Percentiles rank a stretch among this genome's conserved stretches.
Conservation (phyloP, 2,797 vertebrate genomes). For the Tenualosa thibaudeaui region DNA sequence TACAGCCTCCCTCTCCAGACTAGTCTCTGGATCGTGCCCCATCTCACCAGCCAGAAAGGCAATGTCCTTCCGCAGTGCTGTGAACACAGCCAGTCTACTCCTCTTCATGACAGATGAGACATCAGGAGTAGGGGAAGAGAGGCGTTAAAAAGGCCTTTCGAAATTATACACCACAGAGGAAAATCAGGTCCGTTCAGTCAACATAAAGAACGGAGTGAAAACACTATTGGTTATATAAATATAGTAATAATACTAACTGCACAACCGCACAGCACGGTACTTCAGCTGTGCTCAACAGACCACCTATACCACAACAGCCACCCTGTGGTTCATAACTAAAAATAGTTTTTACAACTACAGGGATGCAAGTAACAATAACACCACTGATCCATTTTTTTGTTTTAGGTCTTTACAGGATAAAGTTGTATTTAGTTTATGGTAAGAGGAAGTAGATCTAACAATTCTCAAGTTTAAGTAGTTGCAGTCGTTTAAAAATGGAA, state of each 20-base stretch:
- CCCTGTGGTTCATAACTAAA: neutral
- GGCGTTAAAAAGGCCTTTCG: neutral
- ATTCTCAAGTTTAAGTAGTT: no score
- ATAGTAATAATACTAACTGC: no score
- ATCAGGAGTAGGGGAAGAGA: neutral
- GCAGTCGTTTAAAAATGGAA: no score
- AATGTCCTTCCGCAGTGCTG: constrained; percentile 62
- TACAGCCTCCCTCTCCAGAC: constrained; percentile 65
- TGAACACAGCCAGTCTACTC: constrained; percentile 61
- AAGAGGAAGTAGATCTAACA: no score
- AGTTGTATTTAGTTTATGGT: no score
- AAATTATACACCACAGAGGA: constrained; percentile 17
- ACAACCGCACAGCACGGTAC: no score
- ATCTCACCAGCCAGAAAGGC: constrained; percentile 61
- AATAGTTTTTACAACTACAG: no score
- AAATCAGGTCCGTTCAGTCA: neutral
- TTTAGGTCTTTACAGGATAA: no score
- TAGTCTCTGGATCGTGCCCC: constrained; percentile 65
- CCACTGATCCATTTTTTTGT: no score
- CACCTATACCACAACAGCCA: neutral
- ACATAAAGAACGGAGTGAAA: no score
- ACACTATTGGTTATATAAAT: no score
- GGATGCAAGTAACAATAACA: no score
- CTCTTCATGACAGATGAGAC: constrained; percentile 46
- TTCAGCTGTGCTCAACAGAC: neutral